Percentiles rank a stretch among this genome's conserved stretches.
These are phyloP conservation scores for Steinernema khuongi DNA, from an alignment of 1,140 invertebrate species.

Conservation along the genomic window DNA sequence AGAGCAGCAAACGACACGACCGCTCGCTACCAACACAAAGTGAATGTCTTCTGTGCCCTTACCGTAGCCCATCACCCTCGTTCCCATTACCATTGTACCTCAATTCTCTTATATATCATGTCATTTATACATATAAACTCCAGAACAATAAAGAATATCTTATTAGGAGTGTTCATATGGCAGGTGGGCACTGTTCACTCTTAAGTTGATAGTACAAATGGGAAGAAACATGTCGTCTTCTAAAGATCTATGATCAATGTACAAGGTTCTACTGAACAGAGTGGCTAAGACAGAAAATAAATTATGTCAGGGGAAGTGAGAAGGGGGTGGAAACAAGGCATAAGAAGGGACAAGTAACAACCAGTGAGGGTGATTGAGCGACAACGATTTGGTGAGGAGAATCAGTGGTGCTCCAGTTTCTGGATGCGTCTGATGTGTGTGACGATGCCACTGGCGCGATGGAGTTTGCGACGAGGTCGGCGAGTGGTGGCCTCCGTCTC, in stretches of 20 bases:
- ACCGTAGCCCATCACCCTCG: background rate
- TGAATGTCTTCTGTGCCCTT: background rate
- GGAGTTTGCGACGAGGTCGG: background rate
- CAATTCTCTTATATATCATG: background rate
- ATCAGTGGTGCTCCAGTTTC: background rate
- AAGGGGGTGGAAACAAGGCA: background rate
- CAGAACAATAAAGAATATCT: background rate
- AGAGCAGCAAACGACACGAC: too few relatives aligned
- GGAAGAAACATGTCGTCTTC: background rate
- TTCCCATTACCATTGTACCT: too few relatives aligned
- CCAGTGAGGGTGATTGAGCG: background rate
- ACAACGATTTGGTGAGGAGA: background rate
- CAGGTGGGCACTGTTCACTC: background rate
- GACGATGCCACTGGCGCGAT: background rate
- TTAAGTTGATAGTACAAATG: too few relatives aligned
- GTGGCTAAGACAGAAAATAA: background rate
- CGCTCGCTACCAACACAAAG: too few relatives aligned
- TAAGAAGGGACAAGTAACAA: constrained; percentile 4
- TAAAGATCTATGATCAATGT: background rate
- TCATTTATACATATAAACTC: constrained; percentile 6
- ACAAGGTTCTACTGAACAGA: background rate
- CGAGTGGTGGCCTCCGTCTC: constrained; percentile 13
- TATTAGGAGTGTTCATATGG: constrained; percentile 16
- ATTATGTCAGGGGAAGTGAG: background rate
- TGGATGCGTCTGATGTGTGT: background rate